phyloP scores from a whole-genome alignment of 2,113 vertebrate genomes.

The Rhodinocichla rosea region DNA sequence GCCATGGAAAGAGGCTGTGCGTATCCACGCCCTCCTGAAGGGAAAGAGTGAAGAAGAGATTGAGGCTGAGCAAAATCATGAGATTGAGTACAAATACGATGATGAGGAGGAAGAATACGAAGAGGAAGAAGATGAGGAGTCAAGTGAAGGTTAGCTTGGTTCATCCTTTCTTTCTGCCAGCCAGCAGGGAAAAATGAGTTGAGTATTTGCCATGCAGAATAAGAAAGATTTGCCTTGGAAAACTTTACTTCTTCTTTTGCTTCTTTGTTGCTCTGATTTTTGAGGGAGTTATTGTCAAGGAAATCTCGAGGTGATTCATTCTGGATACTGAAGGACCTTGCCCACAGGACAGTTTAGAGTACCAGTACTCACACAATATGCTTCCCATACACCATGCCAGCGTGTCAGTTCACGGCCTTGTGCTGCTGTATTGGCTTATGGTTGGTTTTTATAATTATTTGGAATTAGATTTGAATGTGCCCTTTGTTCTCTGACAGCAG shows the following conservation, averaged over 20 bases:
- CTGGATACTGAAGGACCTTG: neutral
- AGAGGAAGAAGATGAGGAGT: slow-evolving; percentile 74
- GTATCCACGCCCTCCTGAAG: slow-evolving; percentile 87
- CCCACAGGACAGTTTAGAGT: neutral
- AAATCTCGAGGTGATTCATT: neutral
- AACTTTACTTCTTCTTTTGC: neutral
- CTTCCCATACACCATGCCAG: neutral
- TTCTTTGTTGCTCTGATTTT: neutral
- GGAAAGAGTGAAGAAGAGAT: slow-evolving; percentile 72
- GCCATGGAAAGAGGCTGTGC: slow-evolving; percentile 91
- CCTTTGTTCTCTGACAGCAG: neutral
- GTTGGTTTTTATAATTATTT: neutral
- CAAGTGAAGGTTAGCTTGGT: slow-evolving; percentile 84
- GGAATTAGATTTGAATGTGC: neutral
- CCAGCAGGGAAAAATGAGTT: neutral
- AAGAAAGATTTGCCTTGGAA: neutral
- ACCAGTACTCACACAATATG: neutral
- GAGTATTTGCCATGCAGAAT: neutral
- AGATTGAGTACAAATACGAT: slow-evolving; percentile 51
- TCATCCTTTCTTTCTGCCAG: neutral
- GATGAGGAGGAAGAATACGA: slow-evolving; percentile 65
- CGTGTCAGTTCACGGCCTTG: neutral
- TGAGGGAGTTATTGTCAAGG: neutral
- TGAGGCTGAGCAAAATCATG: slow-evolving; percentile 56
- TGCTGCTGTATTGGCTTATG: neutral